Evolutionary conservation across 2,113 vertebrate species (phyloP), one percentile per base, ranked within the genome.

Genomic region (Sapayoa aenigma): DNA sequence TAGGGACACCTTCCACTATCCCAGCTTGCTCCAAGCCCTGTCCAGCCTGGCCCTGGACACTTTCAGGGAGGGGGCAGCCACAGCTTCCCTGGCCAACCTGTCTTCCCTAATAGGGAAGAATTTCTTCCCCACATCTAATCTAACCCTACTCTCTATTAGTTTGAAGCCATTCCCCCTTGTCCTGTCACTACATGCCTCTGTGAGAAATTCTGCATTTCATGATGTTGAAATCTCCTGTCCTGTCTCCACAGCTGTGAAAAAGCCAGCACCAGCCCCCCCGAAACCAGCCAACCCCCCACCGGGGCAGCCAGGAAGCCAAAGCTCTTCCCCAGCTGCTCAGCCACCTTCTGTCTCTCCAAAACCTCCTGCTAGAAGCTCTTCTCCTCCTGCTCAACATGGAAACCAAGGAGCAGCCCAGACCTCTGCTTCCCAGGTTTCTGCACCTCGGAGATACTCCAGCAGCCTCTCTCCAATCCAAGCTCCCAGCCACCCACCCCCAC

Each of bases 201-300:
- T 46, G 3, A 22, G 14, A 27, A 41, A 7, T 2, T 14, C 10
- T 9, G 17, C n/a, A 14, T 5, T 9, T 17, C 16, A 9, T 35
- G 42, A 23, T 28, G 17, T 6, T 77, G 58, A n/a, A 15, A 25
- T 88, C n/a, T 91, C 44, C 2, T 33, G 25, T 84, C 27, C 92
- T 94, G 19, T 69, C 42, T 80, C 83, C 18, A 14, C 97, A 99
- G 99, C 98, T 75, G 96, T 98, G 86, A 99, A 99, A 84, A 99
- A 99, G 91, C 99, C 99, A 6, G 99, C 99, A 0, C 99, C 99
- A 3, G 98, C 99, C 12, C 99, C 99, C 52, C 99, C 99, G 7
- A 99, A 99, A 84, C 99, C 99, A 18, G 96, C 97, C 66, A 99
- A 98, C 97, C 98, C 98, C 5, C 99, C 98, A 0, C 99, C 99